A percentile compares a stretch with the other conserved stretches of the same genome.
Conservation (phyloP, 2,113 vertebrate genomes). For the Trichomycterus rosablanca region DNA sequence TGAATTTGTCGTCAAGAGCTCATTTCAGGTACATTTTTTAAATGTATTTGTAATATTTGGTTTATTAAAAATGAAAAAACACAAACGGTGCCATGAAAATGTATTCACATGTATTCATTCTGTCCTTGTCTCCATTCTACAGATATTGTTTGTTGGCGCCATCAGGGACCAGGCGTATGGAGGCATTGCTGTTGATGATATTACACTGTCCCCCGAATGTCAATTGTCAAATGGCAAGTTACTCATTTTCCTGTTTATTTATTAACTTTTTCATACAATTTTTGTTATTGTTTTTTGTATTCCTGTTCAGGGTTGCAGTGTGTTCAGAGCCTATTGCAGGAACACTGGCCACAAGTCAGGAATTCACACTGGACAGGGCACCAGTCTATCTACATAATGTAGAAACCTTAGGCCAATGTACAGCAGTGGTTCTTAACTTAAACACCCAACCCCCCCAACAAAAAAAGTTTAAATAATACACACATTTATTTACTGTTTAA, state of each 20-base stretch:
- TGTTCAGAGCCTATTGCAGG: no score
- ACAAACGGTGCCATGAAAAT: no score
- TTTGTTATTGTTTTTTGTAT: background rate
- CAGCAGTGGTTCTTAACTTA: no score
- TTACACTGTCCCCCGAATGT: slow-evolving; percentile 75
- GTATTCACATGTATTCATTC: background rate
- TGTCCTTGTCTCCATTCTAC: background rate
- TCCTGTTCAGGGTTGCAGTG: background rate
- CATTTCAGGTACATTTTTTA: slow-evolving; percentile 70
- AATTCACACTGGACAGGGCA: no score
- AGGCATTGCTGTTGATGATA: slow-evolving; percentile 78
- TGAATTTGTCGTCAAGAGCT: slow-evolving; percentile 51
- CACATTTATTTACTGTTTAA: no score
- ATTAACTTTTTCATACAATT: no score
- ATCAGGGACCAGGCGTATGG: slow-evolving; percentile 55
- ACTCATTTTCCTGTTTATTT: background rate
- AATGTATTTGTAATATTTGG: background rate
- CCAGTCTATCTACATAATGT: no score
- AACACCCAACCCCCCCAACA: no score
- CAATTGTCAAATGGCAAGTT: slow-evolving; percentile 55
- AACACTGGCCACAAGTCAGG: no score
- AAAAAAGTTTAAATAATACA: no score
- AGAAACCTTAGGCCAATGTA: no score
- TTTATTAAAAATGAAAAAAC: no score
- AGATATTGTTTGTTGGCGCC: slow-evolving; percentile 79